These are phyloP conservation scores for Clarias platycephalus DNA, from an alignment of 2,797 vertebrate genomes.

Conservation along the genomic window DNA sequence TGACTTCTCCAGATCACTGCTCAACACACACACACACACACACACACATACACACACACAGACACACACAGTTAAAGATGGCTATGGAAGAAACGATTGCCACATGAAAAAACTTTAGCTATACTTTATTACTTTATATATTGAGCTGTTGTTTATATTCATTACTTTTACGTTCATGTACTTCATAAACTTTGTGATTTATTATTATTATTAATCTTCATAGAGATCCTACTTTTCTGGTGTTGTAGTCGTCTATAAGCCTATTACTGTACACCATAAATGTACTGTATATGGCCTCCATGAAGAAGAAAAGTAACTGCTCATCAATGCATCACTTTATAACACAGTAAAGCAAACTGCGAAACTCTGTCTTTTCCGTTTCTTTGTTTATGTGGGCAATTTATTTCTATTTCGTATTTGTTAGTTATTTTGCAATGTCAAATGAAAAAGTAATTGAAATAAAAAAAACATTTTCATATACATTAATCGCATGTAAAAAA, in stretches of 20 bases:
- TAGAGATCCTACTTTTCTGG: background rate
- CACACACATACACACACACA: conserved; percentile 27
- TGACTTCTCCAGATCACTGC: conserved; percentile 93
- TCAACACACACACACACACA: conserved; percentile 34
- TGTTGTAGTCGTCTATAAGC: background rate
- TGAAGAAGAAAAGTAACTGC: background rate
- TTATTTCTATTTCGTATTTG: no score
- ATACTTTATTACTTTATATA: background rate
- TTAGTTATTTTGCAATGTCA: no score
- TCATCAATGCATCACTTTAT: background rate
- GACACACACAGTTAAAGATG: background rate
- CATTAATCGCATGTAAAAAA: no score
- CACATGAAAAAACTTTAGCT: background rate
- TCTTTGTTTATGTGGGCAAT: background rate
- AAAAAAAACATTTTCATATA: no score
- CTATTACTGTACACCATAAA: background rate
- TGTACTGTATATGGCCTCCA: background rate
- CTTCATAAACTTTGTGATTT: background rate
- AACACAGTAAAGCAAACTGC: background rate
- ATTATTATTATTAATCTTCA: background rate
- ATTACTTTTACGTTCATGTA: background rate
- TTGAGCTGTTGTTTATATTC: background rate
- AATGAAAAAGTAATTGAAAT: no score
- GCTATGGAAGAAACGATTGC: background rate
- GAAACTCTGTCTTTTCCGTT: background rate